Evolutionary conservation across 2,113 vertebrate genomes (phyloP), one percentile per base, ranked within the genome.

Genomic region (Epinephelus cyanopodus): DNA sequence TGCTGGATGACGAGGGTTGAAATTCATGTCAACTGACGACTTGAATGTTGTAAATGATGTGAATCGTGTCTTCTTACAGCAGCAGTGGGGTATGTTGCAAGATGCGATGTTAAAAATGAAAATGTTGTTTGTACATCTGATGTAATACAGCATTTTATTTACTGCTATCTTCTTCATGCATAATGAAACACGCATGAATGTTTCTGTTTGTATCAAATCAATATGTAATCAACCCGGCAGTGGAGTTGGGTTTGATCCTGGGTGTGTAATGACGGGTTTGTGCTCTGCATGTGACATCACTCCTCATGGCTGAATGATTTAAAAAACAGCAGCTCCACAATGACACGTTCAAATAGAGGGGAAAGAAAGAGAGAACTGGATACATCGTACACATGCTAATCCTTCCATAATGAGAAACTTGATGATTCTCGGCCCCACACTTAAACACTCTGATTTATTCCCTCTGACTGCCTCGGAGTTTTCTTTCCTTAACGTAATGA

Each of bases 111-210:
- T 74, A 72, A 74, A 74, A 80, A 74, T 82, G 42, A 77, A 81
- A 86, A 53, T n/a, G 27, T n/a, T 73, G 48, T 76, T 75, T 85
- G 57, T 74, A 14, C 25, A 29, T 62, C 64, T 52, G 8, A 81
- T 82, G 70, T 69, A 11, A 62, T 5, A 4, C 13, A 1, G 45
- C 53, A 13, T 54, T 39, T 60, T 65, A 50, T 86, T 91, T 48
- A 9, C 53, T 50, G 27, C 10, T 68, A 17, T 73, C 78, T 50
- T 18, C 53, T 52, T 73, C 23, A 54, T 86, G 37, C 29, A 74
- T 66, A 78, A 83, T 71, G 57, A 78, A 87, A 68, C 61, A n/a
- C 54, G 70, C 11, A 56, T 50, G 42, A 74, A 73, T 29, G 53
- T 82, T 27, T 76, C 63, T 52, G 27, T 76, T 21, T n/a, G 50